Conservation (phyloP, 2,113 vertebrate genomes). For the Acrocephalus arundinaceus region DNA sequence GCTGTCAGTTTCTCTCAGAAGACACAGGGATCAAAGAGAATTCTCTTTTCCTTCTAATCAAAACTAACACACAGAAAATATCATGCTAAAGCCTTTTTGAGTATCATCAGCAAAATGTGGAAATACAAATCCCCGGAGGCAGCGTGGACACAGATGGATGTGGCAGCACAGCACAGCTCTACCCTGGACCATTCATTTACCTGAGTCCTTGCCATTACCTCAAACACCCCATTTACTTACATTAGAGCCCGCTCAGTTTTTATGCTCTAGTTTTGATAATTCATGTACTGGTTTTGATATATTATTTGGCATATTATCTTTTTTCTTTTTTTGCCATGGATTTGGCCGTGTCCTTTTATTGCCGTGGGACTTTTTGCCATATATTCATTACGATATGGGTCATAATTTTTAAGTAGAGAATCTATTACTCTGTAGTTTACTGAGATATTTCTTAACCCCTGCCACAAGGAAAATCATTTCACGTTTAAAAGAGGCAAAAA, state of each 20-base stretch:
- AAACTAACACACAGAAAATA: not conserved
- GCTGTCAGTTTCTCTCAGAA: not conserved
- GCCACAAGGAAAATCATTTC: not conserved
- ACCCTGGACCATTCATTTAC: not conserved
- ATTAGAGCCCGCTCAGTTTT: not conserved
- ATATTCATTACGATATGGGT: not conserved
- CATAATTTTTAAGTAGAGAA: not conserved
- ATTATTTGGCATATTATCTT: not conserved
- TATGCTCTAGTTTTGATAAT: not conserved
- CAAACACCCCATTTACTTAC: not conserved
- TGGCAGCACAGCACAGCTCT: not conserved
- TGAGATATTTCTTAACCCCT: not conserved
- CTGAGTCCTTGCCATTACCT: not conserved
- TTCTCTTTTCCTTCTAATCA: not conserved
- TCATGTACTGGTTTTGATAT: not conserved
- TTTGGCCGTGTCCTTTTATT: not conserved
- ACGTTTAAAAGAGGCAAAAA: slow-evolving; percentile 1
- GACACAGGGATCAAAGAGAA: not conserved
- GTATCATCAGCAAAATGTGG: not conserved
- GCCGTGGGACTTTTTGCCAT: fast-evolving
- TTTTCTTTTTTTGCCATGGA: not conserved
- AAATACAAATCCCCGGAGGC: not conserved
- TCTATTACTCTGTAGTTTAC: not conserved
- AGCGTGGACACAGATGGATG: not conserved
- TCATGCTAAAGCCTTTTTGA: not conserved